Base-by-base conservation (phyloP, 2,888 invertebrate species). In the Meliscaeva auricollis region DNA sequence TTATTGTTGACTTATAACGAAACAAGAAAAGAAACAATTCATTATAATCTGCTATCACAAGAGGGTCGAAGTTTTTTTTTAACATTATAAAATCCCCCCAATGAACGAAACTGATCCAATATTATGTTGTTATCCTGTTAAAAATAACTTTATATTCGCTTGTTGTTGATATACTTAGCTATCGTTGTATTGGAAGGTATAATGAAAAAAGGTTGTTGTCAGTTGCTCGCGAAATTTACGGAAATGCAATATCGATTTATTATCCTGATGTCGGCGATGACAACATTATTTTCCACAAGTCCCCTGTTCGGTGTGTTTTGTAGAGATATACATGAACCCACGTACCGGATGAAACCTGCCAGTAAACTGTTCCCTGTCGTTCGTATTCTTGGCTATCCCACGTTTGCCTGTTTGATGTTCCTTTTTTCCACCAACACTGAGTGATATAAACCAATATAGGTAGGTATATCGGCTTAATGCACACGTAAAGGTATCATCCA, bases 241-340 rank as follows among this genome's bases (percentile, higher is more conserved):
- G 54, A 74, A 75, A 56, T 75, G 74, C 74, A 58, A 50, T 56
- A 58, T 17, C 46, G 56, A 75, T 75, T 75, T 58, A 68, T 48
- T 75, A 48, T 26, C 22, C 74, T 15, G 44, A 26, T 56, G 46
- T 26, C 48, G 8, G 5, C 48, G 35, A 46, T 48, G 38, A 48
- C 68, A 60, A 50, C 60, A 60, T 72, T 50, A 60, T 72, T 58
- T 72, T 70, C 46, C 72, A n/a, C 58, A 38, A 17, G 17, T 17
- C 26, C 26, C 52, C n/a, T 11, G 26, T 9, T 54, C 11, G 35
- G 20, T 41, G 9, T 60, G 11, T 8, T n/a, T n/a, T n/a, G n/a
- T n/a, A n/a, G n/a, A 8, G 8, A 3, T 17, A 17, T 13, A 15
- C 15, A 7, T 9, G 9, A 20, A 9, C 32, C 35, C 56, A 35